Conservation (phyloP, 2,888 invertebrate genomes). For the Stenotaenia linearis region DNA sequence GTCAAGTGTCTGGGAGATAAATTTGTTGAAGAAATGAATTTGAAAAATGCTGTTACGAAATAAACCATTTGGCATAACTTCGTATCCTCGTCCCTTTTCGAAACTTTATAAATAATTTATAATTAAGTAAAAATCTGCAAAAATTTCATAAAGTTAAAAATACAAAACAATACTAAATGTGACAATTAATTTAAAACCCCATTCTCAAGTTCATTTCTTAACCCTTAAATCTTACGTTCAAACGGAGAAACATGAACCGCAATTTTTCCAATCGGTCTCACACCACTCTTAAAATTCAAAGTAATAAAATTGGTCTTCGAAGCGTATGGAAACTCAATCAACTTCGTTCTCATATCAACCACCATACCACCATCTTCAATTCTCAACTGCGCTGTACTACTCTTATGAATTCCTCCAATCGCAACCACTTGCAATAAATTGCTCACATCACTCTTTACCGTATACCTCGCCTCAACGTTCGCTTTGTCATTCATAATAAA, state of each 20-base stretch:
- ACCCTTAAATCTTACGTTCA: constrained; percentile 47
- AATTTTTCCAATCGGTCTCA: constrained; percentile 70
- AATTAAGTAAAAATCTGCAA: too few relatives aligned
- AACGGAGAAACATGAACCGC: constrained; percentile 72
- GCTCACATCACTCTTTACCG: neutral
- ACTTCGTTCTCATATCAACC: neutral
- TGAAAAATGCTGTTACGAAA: too few relatives aligned
- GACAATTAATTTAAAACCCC: too few relatives aligned
- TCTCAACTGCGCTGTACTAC: constrained; percentile 75
- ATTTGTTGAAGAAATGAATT: too few relatives aligned
- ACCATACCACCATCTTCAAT: constrained; percentile 63
- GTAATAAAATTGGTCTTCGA: constrained; percentile 45
- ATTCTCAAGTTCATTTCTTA: too few relatives aligned
- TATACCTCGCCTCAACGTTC: neutral
- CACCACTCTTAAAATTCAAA: constrained; percentile 72
- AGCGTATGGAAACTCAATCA: neutral
- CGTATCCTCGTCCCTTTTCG: too few relatives aligned
- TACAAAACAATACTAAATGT: too few relatives aligned
- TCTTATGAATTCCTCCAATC: constrained; percentile 64
- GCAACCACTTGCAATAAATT: neutral
- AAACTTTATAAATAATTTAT: too few relatives aligned
- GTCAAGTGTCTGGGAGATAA: too few relatives aligned
- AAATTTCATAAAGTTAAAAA: too few relatives aligned
- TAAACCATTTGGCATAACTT: too few relatives aligned
- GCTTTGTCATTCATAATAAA: neutral